Percentiles rank a stretch among this genome's conserved stretches.
Evolutionary conservation across 2,888 invertebrate genomes (phyloP).

Genomic region (Ctena decussata): DNA sequence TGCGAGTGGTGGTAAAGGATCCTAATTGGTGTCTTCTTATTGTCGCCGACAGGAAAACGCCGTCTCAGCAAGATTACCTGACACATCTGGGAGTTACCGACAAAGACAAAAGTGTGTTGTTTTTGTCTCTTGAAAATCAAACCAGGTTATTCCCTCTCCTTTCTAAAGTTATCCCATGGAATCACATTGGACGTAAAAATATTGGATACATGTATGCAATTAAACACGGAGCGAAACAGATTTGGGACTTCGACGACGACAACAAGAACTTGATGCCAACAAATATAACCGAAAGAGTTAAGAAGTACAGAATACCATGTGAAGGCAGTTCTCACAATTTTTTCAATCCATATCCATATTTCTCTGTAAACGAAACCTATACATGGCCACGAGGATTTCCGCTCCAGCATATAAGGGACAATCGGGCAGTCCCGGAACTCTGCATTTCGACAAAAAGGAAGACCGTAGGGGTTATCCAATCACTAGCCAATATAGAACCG

Average conservation of each 20-base stretch:
- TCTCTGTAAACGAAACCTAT: slow-evolving; percentile 17
- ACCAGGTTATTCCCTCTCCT: slow-evolving; percentile 6
- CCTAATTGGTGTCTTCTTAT: slow-evolving; percentile 20
- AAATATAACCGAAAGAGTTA: background rate
- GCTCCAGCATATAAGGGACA: slow-evolving; percentile 13
- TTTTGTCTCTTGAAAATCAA: slow-evolving; percentile 12
- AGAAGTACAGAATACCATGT: background rate
- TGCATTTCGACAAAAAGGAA: background rate
- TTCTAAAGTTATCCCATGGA: slow-evolving; percentile 20
- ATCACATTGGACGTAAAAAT: slow-evolving; percentile 35
- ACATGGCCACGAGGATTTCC: slow-evolving; percentile 49
- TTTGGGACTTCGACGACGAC: slow-evolving; percentile 49
- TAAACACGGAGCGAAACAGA: slow-evolving; percentile 25
- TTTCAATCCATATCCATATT: slow-evolving; percentile 45
- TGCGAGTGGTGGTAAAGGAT: background rate
- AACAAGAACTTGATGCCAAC: background rate
- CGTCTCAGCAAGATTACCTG: background rate
- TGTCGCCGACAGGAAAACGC: slow-evolving; percentile 11
- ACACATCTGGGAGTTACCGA: background rate
- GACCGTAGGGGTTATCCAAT: slow-evolving; percentile 28
- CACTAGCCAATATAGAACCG: slow-evolving; percentile 41
- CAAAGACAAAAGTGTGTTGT: background rate
- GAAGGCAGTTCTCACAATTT: background rate
- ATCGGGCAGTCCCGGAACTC: background rate
- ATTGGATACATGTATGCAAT: slow-evolving; percentile 50